phyloP scores from a whole-genome alignment of 2,888 invertebrate species.

The Sminthurides aquaticus region DNA sequence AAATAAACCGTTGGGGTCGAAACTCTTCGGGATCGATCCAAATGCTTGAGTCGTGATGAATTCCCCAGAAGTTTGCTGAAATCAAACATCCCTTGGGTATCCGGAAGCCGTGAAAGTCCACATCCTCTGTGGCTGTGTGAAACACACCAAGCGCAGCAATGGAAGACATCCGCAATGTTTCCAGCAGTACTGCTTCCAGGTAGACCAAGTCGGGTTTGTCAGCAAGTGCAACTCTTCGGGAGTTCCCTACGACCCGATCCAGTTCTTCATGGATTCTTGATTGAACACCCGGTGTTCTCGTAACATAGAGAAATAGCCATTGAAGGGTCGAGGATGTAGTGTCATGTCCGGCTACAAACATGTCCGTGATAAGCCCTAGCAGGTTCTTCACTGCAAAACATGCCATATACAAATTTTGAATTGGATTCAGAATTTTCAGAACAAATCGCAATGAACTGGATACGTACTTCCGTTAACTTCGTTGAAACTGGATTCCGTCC shows the following conservation, averaged over 20 bases:
- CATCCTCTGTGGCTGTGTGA: slow-evolving; percentile 23
- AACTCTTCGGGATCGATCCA: slow-evolving; percentile 6
- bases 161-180: slow-evolving; percentile 25
- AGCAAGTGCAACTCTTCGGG: slow-evolving; percentile 20
- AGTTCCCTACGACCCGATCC: slow-evolving; percentile 25
- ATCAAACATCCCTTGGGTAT: slow-evolving; percentile 5
- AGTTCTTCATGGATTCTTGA: slow-evolving; percentile 30
- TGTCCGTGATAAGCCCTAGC: slow-evolving; percentile 8
- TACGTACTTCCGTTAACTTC: background rate
- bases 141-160: slow-evolving; percentile 29
- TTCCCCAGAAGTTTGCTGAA: background rate
- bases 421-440: background rate
- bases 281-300: slow-evolving; percentile 23
- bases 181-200: slow-evolving; percentile 27
- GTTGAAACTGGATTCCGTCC: background rate
- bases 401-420: background rate
- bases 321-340: slow-evolving; percentile 26
- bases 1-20: background rate
- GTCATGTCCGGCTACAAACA: slow-evolving; percentile 23
- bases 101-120: slow-evolving; percentile 11
- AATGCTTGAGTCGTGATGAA: background rate
- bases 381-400: slow-evolving; percentile 3
- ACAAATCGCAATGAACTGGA: background rate
- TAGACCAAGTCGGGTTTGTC: slow-evolving; percentile 31
- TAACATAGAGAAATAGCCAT: slow-evolving; percentile 28